phyloP scores from a whole-genome alignment of 2,113 vertebrate species.

The Hippocampus abdominalis region DNA sequence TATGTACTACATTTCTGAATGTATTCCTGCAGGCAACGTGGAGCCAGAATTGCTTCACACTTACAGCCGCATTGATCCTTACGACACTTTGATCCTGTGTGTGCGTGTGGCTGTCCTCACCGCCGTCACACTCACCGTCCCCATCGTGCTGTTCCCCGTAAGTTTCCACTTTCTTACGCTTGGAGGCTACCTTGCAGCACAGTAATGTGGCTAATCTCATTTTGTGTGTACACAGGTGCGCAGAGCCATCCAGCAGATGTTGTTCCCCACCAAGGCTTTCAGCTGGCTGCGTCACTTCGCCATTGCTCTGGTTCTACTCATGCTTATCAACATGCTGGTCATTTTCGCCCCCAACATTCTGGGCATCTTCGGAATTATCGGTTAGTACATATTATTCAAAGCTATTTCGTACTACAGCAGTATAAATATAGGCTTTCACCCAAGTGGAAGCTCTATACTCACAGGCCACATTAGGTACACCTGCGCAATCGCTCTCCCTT shows the following conservation, averaged over 20 bases:
- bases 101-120: constrained; percentile 94
- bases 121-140: constrained; percentile 92
- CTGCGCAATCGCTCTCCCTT: no score
- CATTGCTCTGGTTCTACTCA: constrained; percentile 83
- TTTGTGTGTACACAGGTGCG: constrained; percentile 77
- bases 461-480: no score
- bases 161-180: constrained; percentile 40
- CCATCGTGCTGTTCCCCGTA: constrained; percentile 95
- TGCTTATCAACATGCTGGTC: constrained; percentile 88
- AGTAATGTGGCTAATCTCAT: not conserved
- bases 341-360: constrained; percentile 97
- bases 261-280: constrained; percentile 87
- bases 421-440: no score
- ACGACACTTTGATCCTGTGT: constrained; percentile 89
- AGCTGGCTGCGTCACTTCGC: constrained; percentile 84
- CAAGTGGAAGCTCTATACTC: no score
- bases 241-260: constrained; percentile 91
- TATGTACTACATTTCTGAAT: not conserved
- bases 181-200: not conserved
- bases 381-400: constrained; percentile 65
- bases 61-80: constrained; percentile 86
- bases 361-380: constrained; percentile 94
- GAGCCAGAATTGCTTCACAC: constrained; percentile 94
- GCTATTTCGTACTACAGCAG: no score
- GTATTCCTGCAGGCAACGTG: constrained; percentile 71